Percentiles rank a stretch among this genome's conserved stretches.
These are phyloP conservation scores for rabbit (Oryctolagus cuniculus) DNA, from an alignment of 2,113 vertebrate genomes.

Conservation along the genomic window mOryCun1.1 NC_091453.1:89657001-89657500, in stretches of 20 bases:
- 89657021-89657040: constrained; percentile 6
- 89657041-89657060: neutral
- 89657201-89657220: neutral
- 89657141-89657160: constrained; percentile 5
- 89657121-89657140: neutral
- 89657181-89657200: constrained; percentile 10
- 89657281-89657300: neutral
- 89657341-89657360: constrained; percentile 4
- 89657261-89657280: neutral
- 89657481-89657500: constrained; percentile 32
- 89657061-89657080: neutral
- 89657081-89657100: constrained; percentile 24
- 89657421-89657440: neutral
- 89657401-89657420: no score
- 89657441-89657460: neutral
- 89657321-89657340: constrained; percentile 37
- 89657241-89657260: neutral
- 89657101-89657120: neutral
- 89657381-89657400: neutral
- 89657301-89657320: neutral
- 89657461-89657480: neutral
- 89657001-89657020: constrained; percentile 16
- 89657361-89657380: neutral
- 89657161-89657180: neutral
- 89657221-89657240: neutral